A percentile compares a stretch with the other conserved stretches of the same genome.
These are phyloP conservation scores for Xenopus tropicalis DNA, from an alignment of 2,113 vertebrate species.

Conservation along the genomic window DNA sequence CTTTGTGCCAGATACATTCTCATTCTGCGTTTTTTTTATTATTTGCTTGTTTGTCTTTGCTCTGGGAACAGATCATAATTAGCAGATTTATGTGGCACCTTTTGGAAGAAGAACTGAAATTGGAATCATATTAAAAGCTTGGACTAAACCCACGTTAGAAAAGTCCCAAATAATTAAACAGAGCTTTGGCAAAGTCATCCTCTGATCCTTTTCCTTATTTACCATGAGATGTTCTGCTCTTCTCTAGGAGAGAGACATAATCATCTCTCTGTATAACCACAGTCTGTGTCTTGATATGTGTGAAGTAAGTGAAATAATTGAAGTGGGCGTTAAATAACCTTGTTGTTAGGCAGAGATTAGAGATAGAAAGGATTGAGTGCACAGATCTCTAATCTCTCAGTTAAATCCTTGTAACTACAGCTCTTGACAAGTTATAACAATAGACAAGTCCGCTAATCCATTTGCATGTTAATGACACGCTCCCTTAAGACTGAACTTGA, in stretches of 20 bases:
- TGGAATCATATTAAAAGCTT: neutral
- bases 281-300: neutral
- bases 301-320: neutral
- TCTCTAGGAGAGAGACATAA: neutral
- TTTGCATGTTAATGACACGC: neutral
- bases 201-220: neutral
- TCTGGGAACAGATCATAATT: neutral
- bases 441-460: neutral
- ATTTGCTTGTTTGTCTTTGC: no score
- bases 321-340: neutral
- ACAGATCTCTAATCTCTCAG: neutral
- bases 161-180: no score
- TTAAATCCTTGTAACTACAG: neutral
- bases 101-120: neutral
- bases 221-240: neutral
- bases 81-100: neutral
- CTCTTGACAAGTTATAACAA: neutral
- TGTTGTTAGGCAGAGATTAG: neutral
- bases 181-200: neutral
- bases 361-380: neutral
- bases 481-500: neutral
- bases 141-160: neutral
- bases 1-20: neutral
- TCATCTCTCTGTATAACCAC: neutral
- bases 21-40: neutral